phyloP scores from a whole-genome alignment of 2,113 vertebrate genomes.

The Etia nguti region DNA sequence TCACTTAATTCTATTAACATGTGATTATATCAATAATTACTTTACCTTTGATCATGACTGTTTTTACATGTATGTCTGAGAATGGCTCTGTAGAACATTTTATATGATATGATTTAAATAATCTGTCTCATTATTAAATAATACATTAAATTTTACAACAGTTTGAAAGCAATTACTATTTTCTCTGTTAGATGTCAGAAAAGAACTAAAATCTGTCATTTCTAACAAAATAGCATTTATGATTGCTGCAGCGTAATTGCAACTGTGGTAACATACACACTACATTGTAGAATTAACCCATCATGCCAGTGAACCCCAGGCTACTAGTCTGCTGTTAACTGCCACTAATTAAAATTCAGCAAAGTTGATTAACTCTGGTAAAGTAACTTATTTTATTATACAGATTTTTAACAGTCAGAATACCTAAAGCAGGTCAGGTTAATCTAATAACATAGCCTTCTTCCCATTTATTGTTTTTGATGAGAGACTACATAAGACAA shows the following conservation, averaged over 20 bases:
- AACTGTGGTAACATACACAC: neutral
- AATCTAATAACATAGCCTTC: neutral
- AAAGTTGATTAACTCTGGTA: neutral
- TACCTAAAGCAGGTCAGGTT: neutral
- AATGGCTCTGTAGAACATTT: neutral
- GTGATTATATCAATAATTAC: neutral
- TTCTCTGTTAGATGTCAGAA: neutral
- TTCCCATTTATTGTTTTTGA: no score
- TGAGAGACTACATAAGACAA: no score
- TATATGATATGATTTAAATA: neutral
- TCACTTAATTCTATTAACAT: neutral
- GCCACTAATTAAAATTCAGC: neutral
- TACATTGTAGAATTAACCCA: neutral
- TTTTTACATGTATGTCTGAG: neutral
- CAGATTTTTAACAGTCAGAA: neutral
- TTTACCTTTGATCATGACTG: neutral
- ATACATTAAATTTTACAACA: neutral
- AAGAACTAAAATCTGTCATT: neutral
- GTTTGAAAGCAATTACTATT: neutral
- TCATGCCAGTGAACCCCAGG: neutral
- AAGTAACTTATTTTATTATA: neutral
- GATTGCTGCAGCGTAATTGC: neutral
- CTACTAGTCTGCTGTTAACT: neutral
- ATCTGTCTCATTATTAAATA: neutral
- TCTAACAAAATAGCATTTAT: neutral